phyloP scores from a whole-genome alignment of 2,113 vertebrate species.

The Gymnogyps californianus region DNA sequence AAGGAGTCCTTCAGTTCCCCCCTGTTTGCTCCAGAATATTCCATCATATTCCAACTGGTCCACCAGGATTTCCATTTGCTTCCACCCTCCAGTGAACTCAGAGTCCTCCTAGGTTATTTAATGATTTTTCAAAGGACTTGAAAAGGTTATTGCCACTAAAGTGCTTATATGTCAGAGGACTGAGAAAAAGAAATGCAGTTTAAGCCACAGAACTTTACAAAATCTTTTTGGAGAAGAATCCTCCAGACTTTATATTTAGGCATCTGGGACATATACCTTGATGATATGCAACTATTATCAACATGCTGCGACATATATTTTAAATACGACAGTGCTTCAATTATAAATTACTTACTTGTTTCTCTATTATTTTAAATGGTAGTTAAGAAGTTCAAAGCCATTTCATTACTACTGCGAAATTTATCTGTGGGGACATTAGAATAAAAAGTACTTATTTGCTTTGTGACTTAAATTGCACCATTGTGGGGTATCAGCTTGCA shows the following conservation, averaged over 20 bases:
- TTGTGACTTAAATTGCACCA: constrained; percentile 14
- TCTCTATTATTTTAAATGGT: not conserved
- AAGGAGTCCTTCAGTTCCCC: not conserved
- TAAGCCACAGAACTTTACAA: not conserved
- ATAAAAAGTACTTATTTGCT: constrained; percentile 48
- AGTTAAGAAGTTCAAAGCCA: constrained; percentile 30
- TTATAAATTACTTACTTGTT: not conserved
- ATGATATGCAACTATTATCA: not conserved
- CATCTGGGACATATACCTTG: not conserved
- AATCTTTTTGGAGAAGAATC: not conserved
- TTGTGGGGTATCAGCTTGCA: constrained; percentile 45
- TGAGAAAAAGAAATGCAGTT: not conserved
- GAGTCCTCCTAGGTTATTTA: not conserved
- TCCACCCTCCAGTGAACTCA: not conserved
- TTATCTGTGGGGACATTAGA: constrained; percentile 25
- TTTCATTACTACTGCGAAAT: constrained; percentile 15
- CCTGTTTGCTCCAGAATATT: not conserved
- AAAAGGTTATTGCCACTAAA: not conserved
- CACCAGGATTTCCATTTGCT: not conserved
- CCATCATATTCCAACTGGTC: not conserved
- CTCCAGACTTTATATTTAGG: not conserved
- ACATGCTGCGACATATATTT: not conserved
- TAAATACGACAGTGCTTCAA: not conserved
- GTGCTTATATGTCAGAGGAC: not conserved
- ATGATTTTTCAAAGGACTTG: not conserved